A percentile compares a stretch with the other conserved stretches of the same genome.
phyloP scores from a whole-genome alignment of 2,113 vertebrate species.

The Strix uralensis region DNA sequence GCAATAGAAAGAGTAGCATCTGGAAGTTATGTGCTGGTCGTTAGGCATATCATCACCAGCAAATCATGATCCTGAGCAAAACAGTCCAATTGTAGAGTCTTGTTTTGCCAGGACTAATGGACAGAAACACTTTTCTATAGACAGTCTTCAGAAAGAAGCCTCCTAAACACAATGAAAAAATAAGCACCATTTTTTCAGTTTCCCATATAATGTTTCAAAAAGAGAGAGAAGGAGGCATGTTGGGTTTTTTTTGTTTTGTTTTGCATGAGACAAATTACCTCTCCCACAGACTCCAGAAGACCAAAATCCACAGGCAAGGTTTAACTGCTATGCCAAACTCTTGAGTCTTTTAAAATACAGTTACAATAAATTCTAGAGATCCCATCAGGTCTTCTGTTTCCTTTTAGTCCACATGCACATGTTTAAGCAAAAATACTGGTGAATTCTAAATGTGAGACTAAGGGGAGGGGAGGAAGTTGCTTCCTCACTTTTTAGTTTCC shows the following conservation, averaged over 20 bases:
- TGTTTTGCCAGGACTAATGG: background rate
- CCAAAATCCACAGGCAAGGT: background rate
- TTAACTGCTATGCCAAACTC: background rate
- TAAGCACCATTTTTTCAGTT: background rate
- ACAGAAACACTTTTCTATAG: background rate
- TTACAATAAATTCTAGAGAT: background rate
- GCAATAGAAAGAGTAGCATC: background rate
- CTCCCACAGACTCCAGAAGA: background rate
- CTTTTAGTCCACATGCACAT: background rate
- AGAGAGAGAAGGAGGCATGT: background rate
- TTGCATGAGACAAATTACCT: background rate
- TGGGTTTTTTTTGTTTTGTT: background rate
- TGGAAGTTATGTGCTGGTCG: background rate
- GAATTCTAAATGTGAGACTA: background rate
- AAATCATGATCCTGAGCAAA: background rate
- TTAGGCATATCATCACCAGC: background rate
- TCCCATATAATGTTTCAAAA: background rate
- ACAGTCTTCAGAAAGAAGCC: background rate
- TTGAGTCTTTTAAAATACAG: background rate
- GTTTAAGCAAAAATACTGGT: background rate
- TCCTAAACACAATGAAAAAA: background rate
- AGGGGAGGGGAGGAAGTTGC: background rate
- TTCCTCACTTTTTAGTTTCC: slow-evolving; percentile 47
- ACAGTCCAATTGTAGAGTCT: background rate
- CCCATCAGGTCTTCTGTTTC: background rate